A percentile compares a stretch with the other conserved stretches of the same genome.
Conservation (phyloP, 2,797 vertebrate species). For the Neosilurus hyrtlii region DNA sequence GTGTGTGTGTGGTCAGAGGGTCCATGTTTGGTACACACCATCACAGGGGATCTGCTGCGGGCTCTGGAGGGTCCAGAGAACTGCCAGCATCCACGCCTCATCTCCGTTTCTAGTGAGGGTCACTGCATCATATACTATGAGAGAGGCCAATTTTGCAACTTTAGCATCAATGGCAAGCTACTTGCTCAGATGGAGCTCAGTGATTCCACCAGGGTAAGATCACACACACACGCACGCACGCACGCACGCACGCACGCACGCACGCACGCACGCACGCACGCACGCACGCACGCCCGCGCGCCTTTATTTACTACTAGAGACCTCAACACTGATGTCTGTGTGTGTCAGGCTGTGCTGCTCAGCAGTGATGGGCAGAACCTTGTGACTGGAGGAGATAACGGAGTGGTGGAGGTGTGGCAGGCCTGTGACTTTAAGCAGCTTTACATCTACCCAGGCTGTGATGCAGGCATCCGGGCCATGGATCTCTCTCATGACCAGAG, state of each 20-base stretch:
- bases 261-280: neutral
- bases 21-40: conserved; percentile 96
- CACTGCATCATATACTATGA: conserved; percentile 99
- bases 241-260: neutral
- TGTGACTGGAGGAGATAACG: conserved; percentile 96
- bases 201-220: conserved; percentile 89
- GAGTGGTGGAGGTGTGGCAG: conserved; percentile 98
- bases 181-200: conserved; percentile 98
- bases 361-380: conserved; percentile 98
- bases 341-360: conserved; percentile 87
- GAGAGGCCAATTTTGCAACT: conserved; percentile 95
- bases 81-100: conserved; percentile 86
- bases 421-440: conserved; percentile 99
- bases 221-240: neutral
- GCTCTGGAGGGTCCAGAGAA: conserved; percentile 92
- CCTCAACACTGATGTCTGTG: neutral
- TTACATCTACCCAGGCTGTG: conserved; percentile 98
- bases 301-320: neutral
- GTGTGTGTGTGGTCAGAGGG: conserved; percentile 78
- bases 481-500: conserved; percentile 99
- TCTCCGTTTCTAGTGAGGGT: conserved; percentile 94
- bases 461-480: conserved; percentile 97
- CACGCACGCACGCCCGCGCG: neutral
- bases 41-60: conserved; percentile 93
- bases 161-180: conserved; percentile 98